Evolutionary conservation across 1,140 invertebrate genomes (phyloP).

Genomic region (Chironomus striatipennis): DNA sequence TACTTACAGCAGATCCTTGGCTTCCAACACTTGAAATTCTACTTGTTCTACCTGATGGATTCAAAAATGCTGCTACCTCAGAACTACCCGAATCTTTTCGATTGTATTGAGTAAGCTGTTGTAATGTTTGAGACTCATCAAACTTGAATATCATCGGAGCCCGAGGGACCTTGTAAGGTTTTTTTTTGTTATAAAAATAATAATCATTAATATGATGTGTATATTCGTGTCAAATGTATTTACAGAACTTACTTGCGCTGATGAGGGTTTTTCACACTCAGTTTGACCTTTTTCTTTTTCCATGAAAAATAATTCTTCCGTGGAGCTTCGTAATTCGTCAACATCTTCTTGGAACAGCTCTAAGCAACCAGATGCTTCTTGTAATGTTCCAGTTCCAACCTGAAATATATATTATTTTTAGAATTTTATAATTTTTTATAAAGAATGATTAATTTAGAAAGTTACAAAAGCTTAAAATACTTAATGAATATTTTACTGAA

Average conservation of each 20-base stretch:
- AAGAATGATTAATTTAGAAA: too few relatives aligned
- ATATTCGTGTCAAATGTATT: neutral
- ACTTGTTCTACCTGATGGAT: constrained; percentile 72
- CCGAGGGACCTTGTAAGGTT: constrained; percentile 32
- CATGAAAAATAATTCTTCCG: constrained; percentile 73
- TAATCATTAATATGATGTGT: neutral
- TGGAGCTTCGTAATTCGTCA: constrained; percentile 70
- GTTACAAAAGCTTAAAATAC: too few relatives aligned
- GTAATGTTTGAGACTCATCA: constrained; percentile 44
- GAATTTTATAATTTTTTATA: too few relatives aligned
- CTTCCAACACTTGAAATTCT: constrained; percentile 68
- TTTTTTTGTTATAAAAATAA: constrained; percentile 13
- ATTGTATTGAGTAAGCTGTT: constrained; percentile 48
- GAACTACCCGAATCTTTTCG: constrained; percentile 68
- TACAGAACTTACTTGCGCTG: constrained; percentile 27
- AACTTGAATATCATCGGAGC: constrained; percentile 45
- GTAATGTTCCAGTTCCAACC: constrained; percentile 41
- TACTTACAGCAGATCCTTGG: constrained; percentile 53
- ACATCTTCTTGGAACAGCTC: constrained; percentile 64
- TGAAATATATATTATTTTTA: too few relatives aligned
- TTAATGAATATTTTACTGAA: too few relatives aligned
- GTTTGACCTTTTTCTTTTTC: constrained; percentile 44
- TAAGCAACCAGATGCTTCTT: constrained; percentile 40
- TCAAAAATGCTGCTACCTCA: constrained; percentile 52
- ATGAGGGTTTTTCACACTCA: constrained; percentile 19